Evolutionary conservation across 2,113 vertebrate genomes (phyloP), one percentile per base, ranked within the genome.

Genomic region (Nansenia antarctica): DNA sequence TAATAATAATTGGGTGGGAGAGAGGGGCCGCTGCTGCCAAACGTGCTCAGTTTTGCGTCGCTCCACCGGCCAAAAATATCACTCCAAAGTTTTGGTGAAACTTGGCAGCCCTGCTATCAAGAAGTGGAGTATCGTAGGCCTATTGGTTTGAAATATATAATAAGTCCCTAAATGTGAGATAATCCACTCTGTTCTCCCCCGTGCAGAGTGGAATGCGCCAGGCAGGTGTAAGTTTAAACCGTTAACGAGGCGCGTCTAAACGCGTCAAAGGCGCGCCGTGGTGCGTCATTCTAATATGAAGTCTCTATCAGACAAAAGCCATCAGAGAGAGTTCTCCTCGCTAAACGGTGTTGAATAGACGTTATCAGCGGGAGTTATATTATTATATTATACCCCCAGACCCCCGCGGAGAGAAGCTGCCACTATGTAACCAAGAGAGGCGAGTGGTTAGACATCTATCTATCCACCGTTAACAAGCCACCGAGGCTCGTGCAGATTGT

Each of bases 221-320:
- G 80, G 80, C 88, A 90, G 90, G 90, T 91, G 89, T 90, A 87
- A 82, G 83, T 85, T 80, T 83, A 84, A 87, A 74, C 73, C 73
- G 81, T 87, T 91, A 92, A 92, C 84, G 90, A 89, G 84, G 65
- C 85, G 80, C 81, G 70, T 89, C 88, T 49, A 86, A 82, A 89
- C 64, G 82, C 82, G 77, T 89, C 85, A 88, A 88, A 88, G 86
- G 42, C 70, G 55, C 73, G 8, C 32, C 86, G 69, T 84, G 86
- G 83, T 83, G 87, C 59, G 81, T 83, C 61, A 37, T 86, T 78
- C 69, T 78, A 24, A 76, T 80, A 62, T 31, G 87, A 83, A 78
- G 76, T 84, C 72, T 79, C 49, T 6, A 62, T 63, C 20, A 77
- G 66, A 91, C 87, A 90, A 91, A 87, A 86, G 85, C 77, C 79